Evolutionary conservation across 2,888 invertebrate species (phyloP).

Genomic region (Drosophila suboccidentalis): DNA sequence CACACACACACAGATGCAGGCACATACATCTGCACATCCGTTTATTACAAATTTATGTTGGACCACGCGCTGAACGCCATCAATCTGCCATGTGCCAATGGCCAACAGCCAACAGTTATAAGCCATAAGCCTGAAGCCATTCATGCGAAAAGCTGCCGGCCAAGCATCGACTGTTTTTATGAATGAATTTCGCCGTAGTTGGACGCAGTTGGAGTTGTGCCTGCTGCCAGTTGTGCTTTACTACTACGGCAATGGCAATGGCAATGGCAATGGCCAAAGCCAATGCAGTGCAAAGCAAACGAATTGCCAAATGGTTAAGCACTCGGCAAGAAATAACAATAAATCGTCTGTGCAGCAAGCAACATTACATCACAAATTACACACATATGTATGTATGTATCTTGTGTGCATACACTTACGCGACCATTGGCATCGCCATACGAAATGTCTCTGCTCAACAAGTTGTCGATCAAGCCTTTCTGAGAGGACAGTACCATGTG

Average conservation of each 20-base stretch:
- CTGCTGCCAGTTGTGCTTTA: slow-evolving; percentile 22
- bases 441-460: slow-evolving; percentile 5
- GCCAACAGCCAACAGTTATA: slow-evolving; percentile 42
- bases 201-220: slow-evolving; percentile 23
- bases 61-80: slow-evolving; percentile 64
- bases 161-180: slow-evolving; percentile 64
- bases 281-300: slow-evolving; percentile 57
- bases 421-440: slow-evolving; percentile 4
- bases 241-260: slow-evolving; percentile 18
- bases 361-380: slow-evolving; percentile 44
- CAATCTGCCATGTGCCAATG: slow-evolving; percentile 53
- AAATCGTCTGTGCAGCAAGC: slow-evolving; percentile 39
- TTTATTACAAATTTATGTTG: slow-evolving; percentile 64
- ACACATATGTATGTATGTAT: not conserved
- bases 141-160: slow-evolving; percentile 67
- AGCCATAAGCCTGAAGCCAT: slow-evolving; percentile 51
- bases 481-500: not conserved
- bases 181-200: slow-evolving; percentile 75
- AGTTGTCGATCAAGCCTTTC: slow-evolving; percentile 2
- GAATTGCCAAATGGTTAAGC: slow-evolving; percentile 57
- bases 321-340: slow-evolving; percentile 40
- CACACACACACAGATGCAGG: slow-evolving; percentile 27
- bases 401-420: slow-evolving; percentile 2
- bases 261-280: slow-evolving; percentile 26
- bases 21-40: slow-evolving; percentile 52